These are phyloP conservation scores for Rhinogobius similis DNA, from an alignment of 2,113 vertebrate genomes.

Conservation along the genomic window DNA sequence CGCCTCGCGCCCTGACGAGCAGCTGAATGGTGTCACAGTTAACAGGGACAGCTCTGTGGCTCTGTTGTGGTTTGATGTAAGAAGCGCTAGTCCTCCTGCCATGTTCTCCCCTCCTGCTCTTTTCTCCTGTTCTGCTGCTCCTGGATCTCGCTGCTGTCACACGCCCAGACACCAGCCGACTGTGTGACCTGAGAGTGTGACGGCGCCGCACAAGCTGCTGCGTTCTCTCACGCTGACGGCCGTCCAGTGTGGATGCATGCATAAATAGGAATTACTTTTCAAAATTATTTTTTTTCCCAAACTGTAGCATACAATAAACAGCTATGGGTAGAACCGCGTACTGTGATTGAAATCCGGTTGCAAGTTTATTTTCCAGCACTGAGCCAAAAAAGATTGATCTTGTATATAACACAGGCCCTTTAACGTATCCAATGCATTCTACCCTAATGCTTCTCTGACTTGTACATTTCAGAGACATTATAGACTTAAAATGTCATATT, in stretches of 20 bases:
- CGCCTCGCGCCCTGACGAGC: constrained; percentile 44
- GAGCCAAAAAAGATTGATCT: no score
- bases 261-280: constrained; percentile 33
- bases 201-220: constrained; percentile 45
- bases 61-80: constrained; percentile 69
- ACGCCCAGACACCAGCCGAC: constrained; percentile 41
- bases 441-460: neutral
- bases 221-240: constrained; percentile 19
- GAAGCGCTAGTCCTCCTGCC: constrained; percentile 65
- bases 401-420: no score
- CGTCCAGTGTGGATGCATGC: constrained; percentile 16
- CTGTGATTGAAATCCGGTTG: constrained; percentile 23
- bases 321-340: neutral
- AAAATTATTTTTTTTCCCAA: constrained; percentile 38
- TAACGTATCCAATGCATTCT: no score
- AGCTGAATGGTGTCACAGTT: constrained; percentile 64
- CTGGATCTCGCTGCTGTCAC: constrained; percentile 54
- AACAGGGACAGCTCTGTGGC: constrained; percentile 52
- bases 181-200: constrained; percentile 68
- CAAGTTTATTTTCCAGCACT: neutral
- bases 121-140: constrained; percentile 49
- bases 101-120: constrained; percentile 58
- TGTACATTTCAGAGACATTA: neutral
- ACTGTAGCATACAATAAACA: constrained; percentile 6
- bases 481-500: neutral